These are phyloP conservation scores for Xestobium rufovillosum DNA, from an alignment of 2,888 invertebrate species.

Conservation along the genomic window DNA sequence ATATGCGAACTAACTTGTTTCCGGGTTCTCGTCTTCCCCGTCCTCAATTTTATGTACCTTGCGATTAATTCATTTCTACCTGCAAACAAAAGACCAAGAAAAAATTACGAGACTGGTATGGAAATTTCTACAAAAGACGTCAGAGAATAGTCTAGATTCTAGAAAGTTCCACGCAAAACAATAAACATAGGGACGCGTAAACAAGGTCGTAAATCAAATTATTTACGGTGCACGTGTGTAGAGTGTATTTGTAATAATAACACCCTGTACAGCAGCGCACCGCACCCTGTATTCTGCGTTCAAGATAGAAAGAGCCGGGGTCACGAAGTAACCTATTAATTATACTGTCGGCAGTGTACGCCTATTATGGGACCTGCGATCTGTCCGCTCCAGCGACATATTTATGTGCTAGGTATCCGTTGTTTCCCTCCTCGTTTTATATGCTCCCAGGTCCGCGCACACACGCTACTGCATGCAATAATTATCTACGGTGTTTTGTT, in stretches of 20 bases:
- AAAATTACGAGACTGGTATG: background rate
- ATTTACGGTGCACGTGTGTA: background rate
- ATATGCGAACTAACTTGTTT: constrained; percentile 99
- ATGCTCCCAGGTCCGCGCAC: too few species aligned
- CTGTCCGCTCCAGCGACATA: constrained; percentile 18
- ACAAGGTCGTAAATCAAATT: too few species aligned
- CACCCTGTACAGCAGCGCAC: background rate
- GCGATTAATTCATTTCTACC: constrained; percentile 99
- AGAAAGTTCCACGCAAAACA: background rate
- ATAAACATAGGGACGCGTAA: too few species aligned
- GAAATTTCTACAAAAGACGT: constrained; percentile 7
- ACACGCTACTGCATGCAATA: too few species aligned
- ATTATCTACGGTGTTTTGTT: too few species aligned
- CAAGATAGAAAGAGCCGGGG: constrained; percentile 19
- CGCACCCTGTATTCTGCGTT: constrained; percentile 1
- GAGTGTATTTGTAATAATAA: background rate
- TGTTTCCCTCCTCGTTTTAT: too few species aligned
- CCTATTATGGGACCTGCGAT: constrained; percentile 16
- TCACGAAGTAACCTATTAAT: constrained; percentile 23
- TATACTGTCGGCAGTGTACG: constrained; percentile 17
- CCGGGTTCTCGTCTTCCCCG: constrained; percentile 98
- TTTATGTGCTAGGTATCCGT: constrained; percentile 21
- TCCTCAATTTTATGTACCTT: constrained; percentile 98
- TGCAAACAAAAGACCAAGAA: constrained; percentile 48
- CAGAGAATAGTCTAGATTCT: constrained; percentile 14